phyloP scores from a whole-genome alignment of 2,113 vertebrate species.

The Hippocampus zosterae region DNA sequence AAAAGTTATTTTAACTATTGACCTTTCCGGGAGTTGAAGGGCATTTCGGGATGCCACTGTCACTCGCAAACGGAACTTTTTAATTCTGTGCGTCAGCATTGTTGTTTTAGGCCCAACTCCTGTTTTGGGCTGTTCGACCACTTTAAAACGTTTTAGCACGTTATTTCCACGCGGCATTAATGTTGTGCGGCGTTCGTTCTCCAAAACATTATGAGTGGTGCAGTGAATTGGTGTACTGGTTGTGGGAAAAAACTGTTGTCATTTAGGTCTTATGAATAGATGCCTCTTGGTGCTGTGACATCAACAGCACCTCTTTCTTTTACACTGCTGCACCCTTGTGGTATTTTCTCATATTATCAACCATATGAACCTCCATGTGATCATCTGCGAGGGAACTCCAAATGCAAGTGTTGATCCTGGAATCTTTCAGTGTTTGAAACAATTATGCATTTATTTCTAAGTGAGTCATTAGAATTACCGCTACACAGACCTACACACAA shows the following conservation, averaged over 20 bases:
- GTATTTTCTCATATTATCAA: conserved; percentile 42
- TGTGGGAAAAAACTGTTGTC: background rate
- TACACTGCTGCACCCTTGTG: conserved; percentile 90
- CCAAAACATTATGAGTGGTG: conserved; percentile 3
- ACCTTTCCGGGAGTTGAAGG: conserved; percentile 74
- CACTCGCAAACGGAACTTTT: conserved; percentile 67
- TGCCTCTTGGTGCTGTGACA: background rate
- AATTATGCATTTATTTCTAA: too few species aligned
- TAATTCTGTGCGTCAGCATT: conserved; percentile 63
- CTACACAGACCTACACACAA: too few species aligned
- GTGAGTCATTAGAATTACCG: too few species aligned
- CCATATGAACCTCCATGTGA: background rate
- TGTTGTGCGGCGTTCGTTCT: background rate
- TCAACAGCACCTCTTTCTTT: conserved; percentile 51
- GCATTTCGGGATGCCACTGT: conserved; percentile 69
- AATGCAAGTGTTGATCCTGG: background rate
- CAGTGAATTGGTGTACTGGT: background rate
- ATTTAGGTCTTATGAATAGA: background rate
- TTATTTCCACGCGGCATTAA: conserved; percentile 4
- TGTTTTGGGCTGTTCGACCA: conserved; percentile 44
- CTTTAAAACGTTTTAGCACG: conserved; percentile 37
- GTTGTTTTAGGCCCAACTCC: conserved; percentile 65
- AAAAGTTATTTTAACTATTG: conserved; percentile 80
- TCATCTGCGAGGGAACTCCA: background rate
- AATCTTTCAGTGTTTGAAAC: too few species aligned